Evolutionary conservation across 2,888 invertebrate genomes (phyloP), one percentile per base, ranked within the genome.

Genomic region (Nemurella pictetii): DNA sequence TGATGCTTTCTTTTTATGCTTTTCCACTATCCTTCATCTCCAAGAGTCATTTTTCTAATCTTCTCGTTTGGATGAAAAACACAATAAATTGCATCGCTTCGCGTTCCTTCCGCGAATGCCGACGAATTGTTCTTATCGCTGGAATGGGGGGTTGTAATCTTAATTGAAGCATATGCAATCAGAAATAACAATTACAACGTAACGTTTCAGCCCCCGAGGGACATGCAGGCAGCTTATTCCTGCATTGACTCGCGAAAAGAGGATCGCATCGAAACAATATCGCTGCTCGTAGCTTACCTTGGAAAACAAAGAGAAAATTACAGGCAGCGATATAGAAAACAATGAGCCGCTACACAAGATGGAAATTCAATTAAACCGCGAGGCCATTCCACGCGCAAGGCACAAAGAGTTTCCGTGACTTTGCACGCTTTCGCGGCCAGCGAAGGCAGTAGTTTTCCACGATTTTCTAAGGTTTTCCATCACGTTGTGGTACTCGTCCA

Each of bases 111-210:
- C 55, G 12, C 55, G 55, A 32, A 32, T 32, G 32, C 20, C 55
- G n/a, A 20, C 20, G 55, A 55, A 3, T 55, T 20, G 15, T 55
- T 30, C 78, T 20, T 30, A n/a, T n/a, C 29, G 0, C 15, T 30
- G 15, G 27, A 78, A 78, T 78, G 30, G 78, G 30, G 78, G 12
- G 7, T 78, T 78, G 28, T 78, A 78, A 78, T 78, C 78, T 78
- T 78, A 78, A 78, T 78, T 30, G 78, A 29, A 78, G 30, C 78
- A 27, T 78, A n/a, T 78, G 78, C 30, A 7, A 9, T 28, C 20
- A 55, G 55, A 7, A 55, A 55, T 20, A 55, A 20, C 55, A 55
- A 55, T 7, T 55, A 20, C 55, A 55, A 20, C 20, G 55, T 3
- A 3, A 20, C 1, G 3, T 55, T 55, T 20, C 20, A 2, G 55